Conservation (phyloP, 2,113 vertebrate species). For the Dromaius novaehollandiae region DNA sequence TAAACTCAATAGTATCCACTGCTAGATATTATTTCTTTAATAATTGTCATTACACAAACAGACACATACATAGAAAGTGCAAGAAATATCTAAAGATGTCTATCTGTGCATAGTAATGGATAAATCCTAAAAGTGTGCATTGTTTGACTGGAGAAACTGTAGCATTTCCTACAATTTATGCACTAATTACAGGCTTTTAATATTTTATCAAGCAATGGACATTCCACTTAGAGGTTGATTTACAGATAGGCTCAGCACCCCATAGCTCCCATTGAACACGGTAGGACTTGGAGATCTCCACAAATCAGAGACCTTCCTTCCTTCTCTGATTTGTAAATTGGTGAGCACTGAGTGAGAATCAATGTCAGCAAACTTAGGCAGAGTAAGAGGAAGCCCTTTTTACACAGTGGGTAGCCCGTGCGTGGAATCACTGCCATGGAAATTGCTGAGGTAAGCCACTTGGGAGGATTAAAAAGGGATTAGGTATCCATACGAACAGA, state of each 20-base stretch:
- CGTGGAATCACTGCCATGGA: neutral
- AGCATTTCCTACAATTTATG: neutral
- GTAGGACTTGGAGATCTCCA: neutral
- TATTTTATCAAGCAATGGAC: conserved; percentile 28
- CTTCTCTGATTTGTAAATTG: neutral
- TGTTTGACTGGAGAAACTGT: neutral
- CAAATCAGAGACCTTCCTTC: neutral
- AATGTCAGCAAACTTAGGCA: neutral
- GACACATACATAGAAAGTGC: neutral
- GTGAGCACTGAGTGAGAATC: neutral
- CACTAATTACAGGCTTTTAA: conserved; percentile 37
- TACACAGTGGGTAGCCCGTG: neutral
- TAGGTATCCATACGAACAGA: neutral
- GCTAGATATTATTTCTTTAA: conserved; percentile 5
- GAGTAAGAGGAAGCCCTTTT: neutral
- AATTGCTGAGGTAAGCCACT: neutral
- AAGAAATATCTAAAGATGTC: neutral
- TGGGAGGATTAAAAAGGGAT: neutral
- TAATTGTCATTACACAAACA: neutral
- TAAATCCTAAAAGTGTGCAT: neutral
- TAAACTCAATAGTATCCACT: neutral
- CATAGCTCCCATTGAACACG: neutral
- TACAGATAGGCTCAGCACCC: neutral
- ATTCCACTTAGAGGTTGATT: conserved; percentile 3
- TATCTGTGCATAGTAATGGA: neutral